Conservation (phyloP, 2,113 vertebrate species). For the Zeus faber region DNA sequence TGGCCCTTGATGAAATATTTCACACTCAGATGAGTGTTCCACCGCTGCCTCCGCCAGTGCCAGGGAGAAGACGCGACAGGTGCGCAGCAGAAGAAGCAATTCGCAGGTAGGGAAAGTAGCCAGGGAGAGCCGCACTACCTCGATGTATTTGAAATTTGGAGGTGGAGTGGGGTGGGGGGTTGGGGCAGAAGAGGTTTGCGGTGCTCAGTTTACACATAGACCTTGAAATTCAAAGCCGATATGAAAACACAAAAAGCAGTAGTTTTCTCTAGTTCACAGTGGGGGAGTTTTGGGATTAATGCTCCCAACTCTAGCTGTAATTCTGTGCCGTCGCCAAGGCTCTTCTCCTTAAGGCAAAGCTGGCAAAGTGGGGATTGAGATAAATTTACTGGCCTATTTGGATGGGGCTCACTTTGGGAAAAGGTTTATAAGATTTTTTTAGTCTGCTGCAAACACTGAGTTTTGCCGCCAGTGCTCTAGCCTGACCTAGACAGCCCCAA, state of each 20-base stretch:
- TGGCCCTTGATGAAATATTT: constrained; percentile 69
- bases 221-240: constrained; percentile 68
- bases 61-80: constrained; percentile 54
- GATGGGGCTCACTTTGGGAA: constrained; percentile 4
- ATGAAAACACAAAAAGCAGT: constrained; percentile 33
- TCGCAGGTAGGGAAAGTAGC: constrained; percentile 62
- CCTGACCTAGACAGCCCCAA: too few relatives aligned
- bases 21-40: constrained; percentile 61
- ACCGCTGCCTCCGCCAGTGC: constrained; percentile 29
- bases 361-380: constrained; percentile 49
- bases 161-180: constrained; percentile 6
- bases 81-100: constrained; percentile 57
- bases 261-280: constrained; percentile 12
- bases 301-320: constrained; percentile 51
- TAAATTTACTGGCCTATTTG: constrained; percentile 32
- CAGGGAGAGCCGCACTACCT: constrained; percentile 29
- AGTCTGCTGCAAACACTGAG: neutral
- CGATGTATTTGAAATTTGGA: constrained; percentile 34
- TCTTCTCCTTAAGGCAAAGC: constrained; percentile 45
- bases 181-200: neutral
- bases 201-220: constrained; percentile 49
- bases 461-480: constrained; percentile 7
- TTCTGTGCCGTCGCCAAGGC: constrained; percentile 54
- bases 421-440: neutral
- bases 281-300: constrained; percentile 51